phyloP scores from a whole-genome alignment of 1,140 invertebrate species.

The Drosophila lowei region DNA sequence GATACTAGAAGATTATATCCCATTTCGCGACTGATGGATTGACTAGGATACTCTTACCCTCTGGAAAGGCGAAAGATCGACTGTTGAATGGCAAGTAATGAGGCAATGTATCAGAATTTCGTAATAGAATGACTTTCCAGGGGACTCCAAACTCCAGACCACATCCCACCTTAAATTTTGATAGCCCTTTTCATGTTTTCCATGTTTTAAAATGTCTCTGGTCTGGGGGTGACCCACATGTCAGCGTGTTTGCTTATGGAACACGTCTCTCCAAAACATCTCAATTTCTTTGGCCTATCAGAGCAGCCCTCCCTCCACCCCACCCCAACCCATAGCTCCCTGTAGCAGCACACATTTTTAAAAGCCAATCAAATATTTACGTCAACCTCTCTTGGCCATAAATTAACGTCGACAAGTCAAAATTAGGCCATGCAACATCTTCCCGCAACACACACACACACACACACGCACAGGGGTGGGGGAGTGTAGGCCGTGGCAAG shows the following conservation, averaged over 20 bases:
- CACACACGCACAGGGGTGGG: background rate
- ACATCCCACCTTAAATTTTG: background rate
- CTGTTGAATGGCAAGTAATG: too few species aligned
- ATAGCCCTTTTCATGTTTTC: conserved; percentile 9
- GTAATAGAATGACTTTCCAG: too few species aligned
- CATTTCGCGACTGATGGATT: too few species aligned
- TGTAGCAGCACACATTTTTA: conserved; percentile 9
- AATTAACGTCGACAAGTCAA: conserved; percentile 64
- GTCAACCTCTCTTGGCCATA: conserved; percentile 60
- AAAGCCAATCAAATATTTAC: conserved; percentile 72
- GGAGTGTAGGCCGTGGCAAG: background rate
- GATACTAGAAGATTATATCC: too few species aligned
- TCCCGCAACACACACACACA: conserved; percentile 15
- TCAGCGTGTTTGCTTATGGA: conserved; percentile 26
- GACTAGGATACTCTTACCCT: too few species aligned
- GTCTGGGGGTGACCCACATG: conserved; percentile 13
- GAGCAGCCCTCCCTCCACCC: background rate
- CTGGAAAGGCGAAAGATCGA: too few species aligned
- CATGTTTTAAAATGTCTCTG: background rate
- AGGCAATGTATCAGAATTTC: too few species aligned
- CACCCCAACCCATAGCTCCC: background rate
- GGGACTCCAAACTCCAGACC: background rate
- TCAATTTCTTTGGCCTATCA: conserved; percentile 15
- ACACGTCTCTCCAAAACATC: conserved; percentile 1
- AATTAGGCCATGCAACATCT: conserved; percentile 58